Evolutionary conservation across 2,888 invertebrate genomes (phyloP).

Genomic region (Cremastinae sp.): DNA sequence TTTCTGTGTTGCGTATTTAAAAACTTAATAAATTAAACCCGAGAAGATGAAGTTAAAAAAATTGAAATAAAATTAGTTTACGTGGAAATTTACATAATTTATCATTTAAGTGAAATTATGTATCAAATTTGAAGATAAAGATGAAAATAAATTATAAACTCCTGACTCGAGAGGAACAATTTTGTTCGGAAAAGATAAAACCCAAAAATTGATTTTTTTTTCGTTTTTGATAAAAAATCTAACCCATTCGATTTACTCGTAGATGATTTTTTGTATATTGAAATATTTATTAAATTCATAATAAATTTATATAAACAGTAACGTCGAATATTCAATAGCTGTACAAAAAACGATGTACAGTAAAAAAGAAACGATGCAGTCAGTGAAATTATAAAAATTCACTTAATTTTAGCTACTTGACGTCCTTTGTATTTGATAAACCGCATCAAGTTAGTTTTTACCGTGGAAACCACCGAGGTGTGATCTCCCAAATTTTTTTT

Average conservation of each 20-base stretch:
- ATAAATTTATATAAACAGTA: conserved; percentile 7
- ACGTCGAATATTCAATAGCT: conserved; percentile 14
- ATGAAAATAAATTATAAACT: no score
- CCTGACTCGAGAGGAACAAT: no score
- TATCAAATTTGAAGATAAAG: no score
- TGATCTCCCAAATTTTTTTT: conserved; percentile 85
- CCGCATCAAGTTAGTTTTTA: conserved; percentile 85
- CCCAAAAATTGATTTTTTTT: no score
- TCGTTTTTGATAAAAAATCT: no score
- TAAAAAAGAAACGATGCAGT: neutral
- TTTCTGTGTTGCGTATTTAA: conserved; percentile 68
- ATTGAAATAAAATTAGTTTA: no score
- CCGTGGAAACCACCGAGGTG: conserved; percentile 86
- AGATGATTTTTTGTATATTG: neutral
- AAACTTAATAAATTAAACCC: no score
- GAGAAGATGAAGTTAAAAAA: no score
- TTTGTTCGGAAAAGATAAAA: no score
- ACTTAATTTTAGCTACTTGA: conserved; percentile 39
- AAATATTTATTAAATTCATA: conserved; percentile 13
- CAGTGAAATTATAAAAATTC: conserved; percentile 1
- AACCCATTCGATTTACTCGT: no score
- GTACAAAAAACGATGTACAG: conserved; percentile 10
- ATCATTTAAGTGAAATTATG: no score
- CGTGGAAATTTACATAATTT: no score
- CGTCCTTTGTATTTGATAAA: conserved; percentile 86